Base-by-base conservation (phyloP, 2,113 vertebrate genomes). In the Megalops atlanticus region DNA sequence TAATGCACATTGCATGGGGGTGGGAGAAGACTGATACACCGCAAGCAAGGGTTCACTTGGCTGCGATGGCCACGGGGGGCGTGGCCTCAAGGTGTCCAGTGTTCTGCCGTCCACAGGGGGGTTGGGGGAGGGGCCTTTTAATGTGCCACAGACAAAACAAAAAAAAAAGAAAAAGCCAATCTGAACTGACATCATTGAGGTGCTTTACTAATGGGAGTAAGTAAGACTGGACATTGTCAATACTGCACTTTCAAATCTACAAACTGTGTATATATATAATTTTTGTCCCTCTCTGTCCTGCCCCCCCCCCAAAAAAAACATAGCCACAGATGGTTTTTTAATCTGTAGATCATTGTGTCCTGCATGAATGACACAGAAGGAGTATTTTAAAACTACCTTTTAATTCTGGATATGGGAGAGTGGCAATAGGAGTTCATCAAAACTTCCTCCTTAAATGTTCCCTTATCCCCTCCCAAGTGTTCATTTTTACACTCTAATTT, bases 371-470 rank as follows among this genome's bases (percentile, higher is more conserved):
- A 45, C 43, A 45, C 43, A 45, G n/a, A 24, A n/a, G 21, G 18
- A 58, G 18, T n/a, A 58, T 8, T 58, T 21, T 7, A 18, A n/a
- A 58, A 58, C 52, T 58, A 11, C n/a, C 24, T 64, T 64, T 64
- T 24, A 64, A 64, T 64, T 64, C 58, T 64, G 58, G 24, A 24
- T 64, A 0, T 24, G 58, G 58, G 58, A 64, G 58, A 64, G n/a
- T 64, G 58, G 58, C 58, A 64, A 31, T 64, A 31, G n/a, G 58
- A 64, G 58, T 64, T n/a, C 58, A 64, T 24, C 58, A 31, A 64
- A n/a, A 64, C 58, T 64, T 64, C n/a, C 58, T 64, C 58, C 58
- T 31, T 64, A 31, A 64, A 64, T 27, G n/a, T 10, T 64, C 31
- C 2, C 31, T 64, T 64, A n/a, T 64, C 31, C 58, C 31, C 31